phyloP scores from a whole-genome alignment of 2,888 invertebrate species.

The Diarsia dahlii region DNA sequence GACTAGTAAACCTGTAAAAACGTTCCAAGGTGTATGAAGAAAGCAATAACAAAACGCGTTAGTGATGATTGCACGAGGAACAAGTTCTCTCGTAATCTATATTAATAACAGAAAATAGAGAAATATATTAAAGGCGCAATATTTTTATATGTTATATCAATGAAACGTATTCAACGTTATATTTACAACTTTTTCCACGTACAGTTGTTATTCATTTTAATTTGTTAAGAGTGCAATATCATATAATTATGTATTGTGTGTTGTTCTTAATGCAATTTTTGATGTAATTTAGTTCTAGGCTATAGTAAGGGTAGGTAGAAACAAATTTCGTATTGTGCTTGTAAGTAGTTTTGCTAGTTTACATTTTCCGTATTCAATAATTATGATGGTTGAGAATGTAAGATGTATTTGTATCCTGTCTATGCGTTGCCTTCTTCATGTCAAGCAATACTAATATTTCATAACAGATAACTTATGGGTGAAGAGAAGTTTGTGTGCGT shows the following conservation, averaged over 20 bases:
- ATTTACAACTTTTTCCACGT: slow-evolving; percentile 8
- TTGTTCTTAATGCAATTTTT: slow-evolving; percentile 31
- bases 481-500: background rate
- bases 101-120: too few relatives aligned
- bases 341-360: slow-evolving; percentile 66
- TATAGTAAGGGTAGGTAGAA: slow-evolving; percentile 58
- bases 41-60: slow-evolving; percentile 10
- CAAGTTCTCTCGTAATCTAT: background rate
- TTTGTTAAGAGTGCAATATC: slow-evolving; percentile 25
- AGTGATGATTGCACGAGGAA: background rate
- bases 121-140: background rate
- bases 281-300: slow-evolving; percentile 40
- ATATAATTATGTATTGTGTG: slow-evolving; percentile 22
- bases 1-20: background rate
- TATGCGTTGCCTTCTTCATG: slow-evolving; percentile 41
- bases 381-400: slow-evolving; percentile 20
- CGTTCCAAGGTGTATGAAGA: background rate
- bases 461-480: background rate
- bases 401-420: slow-evolving; percentile 17
- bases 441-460: slow-evolving; percentile 33
- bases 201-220: slow-evolving; percentile 14
- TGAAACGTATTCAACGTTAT: slow-evolving; percentile 12
- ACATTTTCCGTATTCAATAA: slow-evolving; percentile 36
- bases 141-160: background rate
- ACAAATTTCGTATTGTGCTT: slow-evolving; percentile 66